Evolutionary conservation across 2,888 invertebrate genomes (phyloP).

Genomic region (Caenorhabditis imperialis): DNA sequence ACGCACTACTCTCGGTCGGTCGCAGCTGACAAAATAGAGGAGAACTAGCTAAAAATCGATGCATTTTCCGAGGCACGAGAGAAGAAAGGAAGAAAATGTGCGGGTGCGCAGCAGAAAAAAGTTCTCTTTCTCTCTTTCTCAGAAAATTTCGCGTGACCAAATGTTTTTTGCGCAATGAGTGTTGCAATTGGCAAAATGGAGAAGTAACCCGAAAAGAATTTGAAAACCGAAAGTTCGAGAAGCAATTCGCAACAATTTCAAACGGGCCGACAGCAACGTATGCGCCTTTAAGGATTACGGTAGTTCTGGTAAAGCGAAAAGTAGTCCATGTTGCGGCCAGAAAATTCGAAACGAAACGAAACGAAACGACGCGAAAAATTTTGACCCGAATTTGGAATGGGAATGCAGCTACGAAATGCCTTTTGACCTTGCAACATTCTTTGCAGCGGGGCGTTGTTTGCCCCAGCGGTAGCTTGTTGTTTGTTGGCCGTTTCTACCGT

Average conservation of each 20-base stretch:
- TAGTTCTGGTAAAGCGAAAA: too few relatives aligned
- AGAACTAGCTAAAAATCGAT: conserved; percentile 24
- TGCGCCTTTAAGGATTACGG: too few relatives aligned
- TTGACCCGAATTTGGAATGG: conserved; percentile 53
- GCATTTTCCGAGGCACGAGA: conserved; percentile 18
- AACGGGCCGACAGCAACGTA: too few relatives aligned
- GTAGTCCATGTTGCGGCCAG: conserved; percentile 11
- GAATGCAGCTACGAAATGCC: conserved; percentile 41
- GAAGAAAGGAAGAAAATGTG: conserved; percentile 19
- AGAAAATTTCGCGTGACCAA: background rate
- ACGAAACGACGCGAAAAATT: conserved; percentile 40
- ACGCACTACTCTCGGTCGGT: background rate
- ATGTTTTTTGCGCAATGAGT: too few relatives aligned
- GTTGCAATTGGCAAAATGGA: too few relatives aligned
- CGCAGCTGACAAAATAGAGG: conserved; percentile 48
- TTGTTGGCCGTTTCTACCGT: conserved; percentile 12
- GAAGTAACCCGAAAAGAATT: too few relatives aligned
- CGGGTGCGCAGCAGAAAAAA: background rate
- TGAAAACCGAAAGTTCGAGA: too few relatives aligned
- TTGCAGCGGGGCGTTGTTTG: conserved; percentile 36
- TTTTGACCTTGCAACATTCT: conserved; percentile 53
- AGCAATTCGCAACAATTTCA: too few relatives aligned
- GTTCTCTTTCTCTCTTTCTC: conserved; percentile 14
- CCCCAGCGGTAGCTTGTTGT: conserved; percentile 35
- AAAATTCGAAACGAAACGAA: conserved; percentile 32